phyloP scores from a whole-genome alignment of 2,113 vertebrate genomes.

The Anolis sagrei region DNA sequence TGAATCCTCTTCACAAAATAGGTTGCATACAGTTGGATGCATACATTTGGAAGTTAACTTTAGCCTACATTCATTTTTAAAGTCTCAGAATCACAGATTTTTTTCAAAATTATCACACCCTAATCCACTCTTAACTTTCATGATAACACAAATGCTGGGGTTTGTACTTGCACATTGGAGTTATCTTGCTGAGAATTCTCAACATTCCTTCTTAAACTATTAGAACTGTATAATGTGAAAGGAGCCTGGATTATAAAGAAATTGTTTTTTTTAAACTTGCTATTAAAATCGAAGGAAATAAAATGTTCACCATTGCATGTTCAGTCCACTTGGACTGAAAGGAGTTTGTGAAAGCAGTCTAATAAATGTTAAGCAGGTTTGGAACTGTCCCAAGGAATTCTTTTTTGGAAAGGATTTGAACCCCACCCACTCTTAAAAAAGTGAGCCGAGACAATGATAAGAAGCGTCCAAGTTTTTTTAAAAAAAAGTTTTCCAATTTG shows the following conservation, averaged over 20 bases:
- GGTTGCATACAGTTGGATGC: too few species aligned
- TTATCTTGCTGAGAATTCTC: too few species aligned
- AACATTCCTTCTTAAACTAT: too few species aligned
- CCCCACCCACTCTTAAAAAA: background rate
- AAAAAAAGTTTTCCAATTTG: background rate
- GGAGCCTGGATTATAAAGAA: background rate
- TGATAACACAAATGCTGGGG: too few species aligned
- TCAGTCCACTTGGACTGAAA: background rate
- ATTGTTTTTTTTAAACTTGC: background rate
- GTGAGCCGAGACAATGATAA: background rate
- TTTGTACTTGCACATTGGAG: too few species aligned
- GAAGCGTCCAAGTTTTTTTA: background rate
- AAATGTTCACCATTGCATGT: background rate
- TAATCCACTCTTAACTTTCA: too few species aligned
- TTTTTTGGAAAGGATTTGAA: background rate
- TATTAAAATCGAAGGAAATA: background rate
- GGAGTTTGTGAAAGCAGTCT: background rate
- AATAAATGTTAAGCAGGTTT: background rate
- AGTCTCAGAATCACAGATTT: too few species aligned
- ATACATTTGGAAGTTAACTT: too few species aligned
- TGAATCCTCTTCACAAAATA: too few species aligned
- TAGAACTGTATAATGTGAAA: background rate
- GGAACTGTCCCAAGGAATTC: background rate
- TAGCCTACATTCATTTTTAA: too few species aligned
- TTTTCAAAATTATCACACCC: too few species aligned